phyloP scores from a whole-genome alignment of 2,888 invertebrate species.

The Rhingia rostrata region DNA sequence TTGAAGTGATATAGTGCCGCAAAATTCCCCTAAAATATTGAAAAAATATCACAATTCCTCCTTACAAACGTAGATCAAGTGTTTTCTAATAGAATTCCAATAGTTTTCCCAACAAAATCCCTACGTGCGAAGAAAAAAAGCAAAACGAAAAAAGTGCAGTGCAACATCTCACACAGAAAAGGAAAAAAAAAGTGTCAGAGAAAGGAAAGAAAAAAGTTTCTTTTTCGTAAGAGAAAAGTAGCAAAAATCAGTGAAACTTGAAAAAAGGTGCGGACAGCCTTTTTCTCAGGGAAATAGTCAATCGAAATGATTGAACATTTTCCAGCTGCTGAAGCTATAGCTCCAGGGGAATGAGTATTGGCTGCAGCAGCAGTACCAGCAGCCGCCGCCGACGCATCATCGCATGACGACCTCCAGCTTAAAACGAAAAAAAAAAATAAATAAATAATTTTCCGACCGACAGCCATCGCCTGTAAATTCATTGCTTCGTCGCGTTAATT shows the following conservation, averaged over 20 bases:
- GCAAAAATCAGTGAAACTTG: conserved; percentile 45
- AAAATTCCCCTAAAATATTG: conserved; percentile 53
- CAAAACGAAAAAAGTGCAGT: conserved; percentile 59
- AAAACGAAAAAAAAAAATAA: conserved; percentile 41
- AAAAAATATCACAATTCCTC: conserved; percentile 29
- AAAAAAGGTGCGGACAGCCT: conserved; percentile 36
- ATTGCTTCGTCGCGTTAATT: conserved; percentile 37
- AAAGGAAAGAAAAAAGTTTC: conserved; percentile 43
- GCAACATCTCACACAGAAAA: conserved; percentile 46
- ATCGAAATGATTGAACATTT: conserved; percentile 50
- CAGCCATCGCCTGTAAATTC: conserved; percentile 56
- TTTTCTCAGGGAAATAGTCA: conserved; percentile 46
- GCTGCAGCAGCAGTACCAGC: conserved; percentile 73
- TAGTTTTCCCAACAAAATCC: conserved; percentile 23
- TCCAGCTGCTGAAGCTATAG: conserved; percentile 27
- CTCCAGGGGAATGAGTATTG: conserved; percentile 54
- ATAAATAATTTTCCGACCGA: conserved; percentile 42
- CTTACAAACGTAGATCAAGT: conserved; percentile 21
- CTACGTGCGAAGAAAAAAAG: conserved; percentile 29
- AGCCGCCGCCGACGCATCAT: conserved; percentile 72
- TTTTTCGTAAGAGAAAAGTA: conserved; percentile 49
- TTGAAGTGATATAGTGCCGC: conserved; percentile 71
- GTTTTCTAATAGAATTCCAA: conserved; percentile 27
- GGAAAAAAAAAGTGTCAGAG: conserved; percentile 56
- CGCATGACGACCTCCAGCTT: conserved; percentile 68